phyloP scores from a whole-genome alignment of 2,113 vertebrate genomes.

The Elachura formosa region DNA sequence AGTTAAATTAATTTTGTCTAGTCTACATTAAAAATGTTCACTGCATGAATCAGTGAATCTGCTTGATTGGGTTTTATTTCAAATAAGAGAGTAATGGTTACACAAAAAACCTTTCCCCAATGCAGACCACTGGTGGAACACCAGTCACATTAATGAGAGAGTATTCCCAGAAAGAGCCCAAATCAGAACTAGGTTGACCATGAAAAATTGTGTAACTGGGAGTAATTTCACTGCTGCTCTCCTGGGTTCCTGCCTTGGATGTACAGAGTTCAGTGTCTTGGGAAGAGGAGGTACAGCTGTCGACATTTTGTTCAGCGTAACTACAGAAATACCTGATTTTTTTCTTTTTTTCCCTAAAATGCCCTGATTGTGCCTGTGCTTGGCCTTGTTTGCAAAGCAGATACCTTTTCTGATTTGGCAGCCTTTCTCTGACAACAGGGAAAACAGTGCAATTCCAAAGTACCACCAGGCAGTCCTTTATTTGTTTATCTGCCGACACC shows the following conservation, averaged over 20 bases:
- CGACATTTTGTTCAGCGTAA: background rate
- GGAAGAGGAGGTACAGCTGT: background rate
- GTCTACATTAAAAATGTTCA: background rate
- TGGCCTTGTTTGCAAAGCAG: background rate
- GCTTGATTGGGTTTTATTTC: background rate
- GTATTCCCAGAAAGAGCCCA: background rate
- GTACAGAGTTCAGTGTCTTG: background rate
- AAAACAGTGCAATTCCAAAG: background rate
- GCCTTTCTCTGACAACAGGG: background rate
- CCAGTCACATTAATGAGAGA: background rate
- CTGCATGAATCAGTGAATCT: background rate
- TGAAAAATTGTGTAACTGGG: background rate
- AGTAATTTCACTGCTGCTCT: background rate
- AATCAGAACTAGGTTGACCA: background rate
- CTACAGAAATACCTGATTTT: background rate
- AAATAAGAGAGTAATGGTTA: background rate
- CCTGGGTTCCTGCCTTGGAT: background rate
- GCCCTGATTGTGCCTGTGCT: accelerated
- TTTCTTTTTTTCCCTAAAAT: background rate
- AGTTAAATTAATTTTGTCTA: background rate
- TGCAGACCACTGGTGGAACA: background rate
- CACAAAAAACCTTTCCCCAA: background rate
- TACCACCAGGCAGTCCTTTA: background rate
- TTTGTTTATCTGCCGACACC: background rate
- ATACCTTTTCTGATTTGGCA: background rate